These are phyloP conservation scores for Tapirus terrestris DNA, from an alignment of 2,113 vertebrate genomes.

Conservation along the genomic window DNA sequence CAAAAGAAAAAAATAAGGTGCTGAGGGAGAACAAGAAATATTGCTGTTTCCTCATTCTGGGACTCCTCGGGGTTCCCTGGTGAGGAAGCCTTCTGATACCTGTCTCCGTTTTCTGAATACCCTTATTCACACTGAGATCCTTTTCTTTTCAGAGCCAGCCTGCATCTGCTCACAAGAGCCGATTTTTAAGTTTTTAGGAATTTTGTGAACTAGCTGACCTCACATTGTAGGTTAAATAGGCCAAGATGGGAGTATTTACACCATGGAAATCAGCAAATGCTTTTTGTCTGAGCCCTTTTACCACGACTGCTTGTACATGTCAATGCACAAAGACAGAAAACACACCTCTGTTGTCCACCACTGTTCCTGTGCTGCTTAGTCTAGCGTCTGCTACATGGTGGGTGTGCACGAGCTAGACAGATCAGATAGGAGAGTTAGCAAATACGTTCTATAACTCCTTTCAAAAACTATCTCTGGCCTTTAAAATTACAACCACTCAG, in stretches of 20 bases:
- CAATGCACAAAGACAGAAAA: not conserved
- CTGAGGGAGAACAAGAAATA: not conserved
- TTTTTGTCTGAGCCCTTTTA: not conserved
- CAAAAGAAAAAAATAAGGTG: not conserved
- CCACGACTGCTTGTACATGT: not conserved
- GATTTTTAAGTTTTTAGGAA: not conserved
- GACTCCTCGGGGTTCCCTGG: not conserved
- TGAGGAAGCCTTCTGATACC: not conserved
- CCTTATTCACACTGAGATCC: not conserved
- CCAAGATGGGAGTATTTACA: not conserved
- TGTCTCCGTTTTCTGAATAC: not conserved
- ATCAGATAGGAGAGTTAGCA: not conserved
- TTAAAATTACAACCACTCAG: not conserved
- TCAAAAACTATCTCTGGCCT: not conserved
- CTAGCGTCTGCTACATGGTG: not conserved
- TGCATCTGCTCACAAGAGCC: not conserved
- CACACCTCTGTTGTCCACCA: not conserved
- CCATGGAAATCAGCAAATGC: not conserved
- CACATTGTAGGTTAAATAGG: not conserved
- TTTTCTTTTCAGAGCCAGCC: not conserved
- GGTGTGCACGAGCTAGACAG: not conserved
- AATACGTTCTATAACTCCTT: not conserved
- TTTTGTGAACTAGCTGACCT: not conserved
- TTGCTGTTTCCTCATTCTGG: not conserved
- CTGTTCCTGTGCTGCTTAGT: not conserved